phyloP scores from a whole-genome alignment of 2,888 invertebrate species.

The Uloborus plumipes region DNA sequence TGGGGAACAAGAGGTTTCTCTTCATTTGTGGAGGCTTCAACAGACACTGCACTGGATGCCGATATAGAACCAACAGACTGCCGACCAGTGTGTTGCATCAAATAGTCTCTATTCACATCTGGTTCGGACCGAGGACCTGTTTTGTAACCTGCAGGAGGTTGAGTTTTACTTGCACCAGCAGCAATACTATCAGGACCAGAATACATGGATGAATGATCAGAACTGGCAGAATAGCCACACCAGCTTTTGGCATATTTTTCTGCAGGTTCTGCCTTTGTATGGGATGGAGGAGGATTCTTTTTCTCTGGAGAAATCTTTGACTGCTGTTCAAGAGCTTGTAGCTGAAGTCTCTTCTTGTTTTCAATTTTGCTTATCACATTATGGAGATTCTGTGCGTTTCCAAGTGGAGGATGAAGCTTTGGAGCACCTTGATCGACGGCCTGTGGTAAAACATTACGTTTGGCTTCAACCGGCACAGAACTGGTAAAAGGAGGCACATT shows the following conservation, averaged over 20 bases:
- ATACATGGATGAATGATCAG: slow-evolving; percentile 16
- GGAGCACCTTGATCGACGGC: background rate
- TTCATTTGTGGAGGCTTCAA: slow-evolving; percentile 16
- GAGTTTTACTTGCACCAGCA: slow-evolving; percentile 24
- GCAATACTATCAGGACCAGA: slow-evolving; percentile 15
- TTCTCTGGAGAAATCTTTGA: slow-evolving; percentile 18
- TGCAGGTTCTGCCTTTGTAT: slow-evolving; percentile 19
- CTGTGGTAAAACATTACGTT: background rate
- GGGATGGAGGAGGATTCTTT: slow-evolving; percentile 10
- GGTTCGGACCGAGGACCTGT: slow-evolving; percentile 39
- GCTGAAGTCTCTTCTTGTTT: slow-evolving; percentile 29
- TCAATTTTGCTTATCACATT: slow-evolving; percentile 32
- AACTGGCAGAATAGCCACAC: slow-evolving; percentile 38
- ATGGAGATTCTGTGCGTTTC: slow-evolving; percentile 15
- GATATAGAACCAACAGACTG: slow-evolving; percentile 52
- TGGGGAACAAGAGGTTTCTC: slow-evolving; percentile 49
- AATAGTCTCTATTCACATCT: slow-evolving; percentile 34
- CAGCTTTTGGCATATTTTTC: slow-evolving; percentile 43
- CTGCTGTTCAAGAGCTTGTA: slow-evolving; percentile 18
- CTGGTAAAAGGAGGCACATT: slow-evolving; percentile 11
- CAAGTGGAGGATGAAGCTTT: slow-evolving; percentile 21
- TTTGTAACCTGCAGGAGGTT: slow-evolving; percentile 29
- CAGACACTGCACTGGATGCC: slow-evolving; percentile 38
- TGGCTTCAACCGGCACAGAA: background rate
- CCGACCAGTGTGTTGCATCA: slow-evolving; percentile 26